Base-by-base conservation (phyloP, 1,140 invertebrate genomes). In the Pseudomyrmex gracilis region DNA sequence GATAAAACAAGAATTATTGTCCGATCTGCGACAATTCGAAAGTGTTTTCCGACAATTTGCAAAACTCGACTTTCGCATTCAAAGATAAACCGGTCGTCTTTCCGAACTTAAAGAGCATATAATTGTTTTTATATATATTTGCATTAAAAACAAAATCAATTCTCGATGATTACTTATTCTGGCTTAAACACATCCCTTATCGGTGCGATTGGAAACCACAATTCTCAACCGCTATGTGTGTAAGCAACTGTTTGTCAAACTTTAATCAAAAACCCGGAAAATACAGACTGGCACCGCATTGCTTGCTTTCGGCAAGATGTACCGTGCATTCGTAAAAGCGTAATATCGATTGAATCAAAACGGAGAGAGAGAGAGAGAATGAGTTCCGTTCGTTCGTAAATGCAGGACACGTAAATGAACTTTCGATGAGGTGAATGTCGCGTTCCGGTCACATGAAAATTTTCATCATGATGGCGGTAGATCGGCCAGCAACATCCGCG, bases 341-440 rank as follows among this genome's bases (percentile, higher is more conserved):
- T 66, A 34, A 34, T 66, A 66, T 76, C 60, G 61, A 76, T 76
- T 2, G 57, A 24, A 34, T 5, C 24, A 34, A n/a, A 34, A n/a
- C 22, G 43, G 34, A 34, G 5, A 34, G 0, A 34, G 5, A 34
- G 0, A 34, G 17, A 7, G 60, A 43, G 61, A 76, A 66, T 43
- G 13, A 34, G 24, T 3, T 13, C 22, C 13, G 24, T 66, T 34
- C 7, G 34, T 34, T 34, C 5, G 24, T 47, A 53, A 66, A 76
- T 53, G 60, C 47, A 20, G 73, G n/a, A 76, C 60, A 76, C 47
- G 61, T 76, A 76, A 66, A 76, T 76, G n/a, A n/a, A 66, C 64
- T 76, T 47, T 20, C 47, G 12, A 12, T 12, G 20, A 34, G 12
- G 8, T 12, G 58, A 5, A 12, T 61, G 12, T 24, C 20, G 7